phyloP scores from a whole-genome alignment of 2,113 vertebrate genomes.

The Campylomormyrus numenius region DNA sequence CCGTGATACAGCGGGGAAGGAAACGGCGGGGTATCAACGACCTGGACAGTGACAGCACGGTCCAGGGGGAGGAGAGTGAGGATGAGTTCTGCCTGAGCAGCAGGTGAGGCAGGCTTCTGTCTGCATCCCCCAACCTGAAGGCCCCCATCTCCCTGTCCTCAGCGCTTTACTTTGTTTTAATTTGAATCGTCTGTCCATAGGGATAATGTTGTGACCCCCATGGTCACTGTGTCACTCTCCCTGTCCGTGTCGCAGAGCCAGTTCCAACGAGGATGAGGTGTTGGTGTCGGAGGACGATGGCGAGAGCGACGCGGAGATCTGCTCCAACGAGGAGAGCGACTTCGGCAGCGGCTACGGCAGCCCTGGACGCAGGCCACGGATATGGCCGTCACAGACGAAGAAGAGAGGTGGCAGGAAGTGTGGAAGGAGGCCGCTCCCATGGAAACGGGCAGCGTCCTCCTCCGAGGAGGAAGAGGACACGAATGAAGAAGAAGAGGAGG shows the following conservation, averaged over 20 bases:
- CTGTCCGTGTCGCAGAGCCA: slow-evolving; percentile 30
- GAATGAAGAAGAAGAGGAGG: slow-evolving; percentile 56
- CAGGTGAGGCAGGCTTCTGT: slow-evolving; percentile 58
- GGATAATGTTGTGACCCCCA: too few relatives aligned
- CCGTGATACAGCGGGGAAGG: slow-evolving; percentile 59
- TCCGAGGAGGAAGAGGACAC: slow-evolving; percentile 70
- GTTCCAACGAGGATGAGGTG: slow-evolving; percentile 84
- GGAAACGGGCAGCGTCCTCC: slow-evolving; percentile 60
- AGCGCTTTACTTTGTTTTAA: neutral
- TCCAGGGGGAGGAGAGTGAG: slow-evolving; percentile 86
- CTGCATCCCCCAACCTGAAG: neutral
- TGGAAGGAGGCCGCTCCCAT: slow-evolving; percentile 62
- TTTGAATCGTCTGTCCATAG: neutral
- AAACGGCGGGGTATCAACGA: slow-evolving; percentile 88
- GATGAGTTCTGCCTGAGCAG: slow-evolving; percentile 93
- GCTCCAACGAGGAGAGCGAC: slow-evolving; percentile 72
- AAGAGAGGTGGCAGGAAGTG: slow-evolving; percentile 48
- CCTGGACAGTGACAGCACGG: slow-evolving; percentile 89
- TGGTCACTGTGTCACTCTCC: neutral
- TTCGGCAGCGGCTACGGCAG: slow-evolving; percentile 67
- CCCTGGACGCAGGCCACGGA: slow-evolving; percentile 60
- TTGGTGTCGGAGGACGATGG: slow-evolving; percentile 78
- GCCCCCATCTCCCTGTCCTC: neutral
- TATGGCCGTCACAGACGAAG: slow-evolving; percentile 38
- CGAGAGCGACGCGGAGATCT: slow-evolving; percentile 68